A percentile compares a stretch with the other conserved stretches of the same genome.
phyloP scores from a whole-genome alignment of 2,888 invertebrate species.

The Pecten maximus region DNA sequence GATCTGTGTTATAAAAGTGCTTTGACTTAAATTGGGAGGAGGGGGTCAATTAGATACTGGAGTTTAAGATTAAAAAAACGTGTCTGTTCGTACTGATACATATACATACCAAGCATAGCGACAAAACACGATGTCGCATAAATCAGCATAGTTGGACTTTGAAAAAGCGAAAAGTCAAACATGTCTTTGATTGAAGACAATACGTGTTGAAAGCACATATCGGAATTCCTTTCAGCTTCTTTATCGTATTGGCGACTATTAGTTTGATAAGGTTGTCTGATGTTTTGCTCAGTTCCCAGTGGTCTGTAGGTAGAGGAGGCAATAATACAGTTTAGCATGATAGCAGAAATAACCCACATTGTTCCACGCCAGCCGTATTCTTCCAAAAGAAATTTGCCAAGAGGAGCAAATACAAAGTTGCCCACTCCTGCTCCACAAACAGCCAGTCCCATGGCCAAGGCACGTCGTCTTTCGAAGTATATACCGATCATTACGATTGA shows the following conservation, averaged over 20 bases:
- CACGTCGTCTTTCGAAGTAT: slow-evolving; percentile 97
- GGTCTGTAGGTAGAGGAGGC: slow-evolving; percentile 83
- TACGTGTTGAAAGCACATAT: no score
- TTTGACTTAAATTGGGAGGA: no score
- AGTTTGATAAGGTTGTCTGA: no score
- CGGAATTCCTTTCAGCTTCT: background rate
- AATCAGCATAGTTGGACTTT: no score
- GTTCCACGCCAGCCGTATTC: slow-evolving; percentile 36
- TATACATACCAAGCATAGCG: no score
- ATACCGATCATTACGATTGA: slow-evolving; percentile 97
- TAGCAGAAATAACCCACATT: slow-evolving; percentile 1
- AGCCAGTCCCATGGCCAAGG: slow-evolving; percentile 96
- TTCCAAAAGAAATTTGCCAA: background rate
- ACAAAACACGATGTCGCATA: no score
- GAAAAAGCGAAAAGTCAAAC: no score
- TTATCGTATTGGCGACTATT: background rate
- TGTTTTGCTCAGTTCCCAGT: slow-evolving; percentile 84
- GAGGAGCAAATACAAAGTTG: background rate
- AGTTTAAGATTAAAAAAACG: no score
- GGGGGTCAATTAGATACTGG: no score
- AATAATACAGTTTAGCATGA: background rate
- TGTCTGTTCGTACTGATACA: no score
- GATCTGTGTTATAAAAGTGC: no score
- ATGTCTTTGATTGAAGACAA: no score
- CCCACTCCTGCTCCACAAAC: slow-evolving; percentile 94